Conservation (phyloP, 1,140 invertebrate genomes). For the Brachionus calyciflorus region DNA sequence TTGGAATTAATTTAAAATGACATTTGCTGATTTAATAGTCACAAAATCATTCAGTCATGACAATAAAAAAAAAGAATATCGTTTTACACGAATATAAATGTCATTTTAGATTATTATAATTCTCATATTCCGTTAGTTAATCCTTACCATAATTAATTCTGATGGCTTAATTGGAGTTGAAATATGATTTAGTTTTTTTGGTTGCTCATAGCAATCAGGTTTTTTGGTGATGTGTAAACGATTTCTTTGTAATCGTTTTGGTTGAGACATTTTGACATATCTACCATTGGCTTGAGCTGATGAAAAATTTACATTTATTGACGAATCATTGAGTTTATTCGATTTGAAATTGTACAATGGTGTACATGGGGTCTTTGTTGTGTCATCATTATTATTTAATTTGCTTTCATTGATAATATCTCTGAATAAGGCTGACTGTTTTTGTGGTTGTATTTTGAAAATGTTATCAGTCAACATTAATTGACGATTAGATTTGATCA, state of each 20-base stretch:
- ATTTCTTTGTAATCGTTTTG: slow-evolving; percentile 46
- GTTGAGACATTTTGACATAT: slow-evolving; percentile 35
- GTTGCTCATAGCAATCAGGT: neutral
- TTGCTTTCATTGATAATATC: slow-evolving; percentile 24
- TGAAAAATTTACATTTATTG: neutral
- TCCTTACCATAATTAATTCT: neutral
- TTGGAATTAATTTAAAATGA: neutral
- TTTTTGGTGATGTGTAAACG: neutral
- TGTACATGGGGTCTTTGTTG: neutral
- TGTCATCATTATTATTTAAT: neutral
- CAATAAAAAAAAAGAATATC: too few relatives aligned
- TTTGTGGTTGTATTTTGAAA: slow-evolving; percentile 24
- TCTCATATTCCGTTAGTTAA: too few relatives aligned
- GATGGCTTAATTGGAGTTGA: neutral
- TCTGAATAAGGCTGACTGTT: neutral
- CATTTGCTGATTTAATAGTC: neutral
- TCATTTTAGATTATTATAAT: too few relatives aligned
- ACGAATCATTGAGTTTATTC: neutral
- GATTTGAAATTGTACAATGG: slow-evolving; percentile 24
- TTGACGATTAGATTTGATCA: neutral
- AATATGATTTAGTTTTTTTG: neutral
- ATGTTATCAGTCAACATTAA: neutral
- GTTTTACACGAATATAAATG: too few relatives aligned
- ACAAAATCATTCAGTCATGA: neutral
- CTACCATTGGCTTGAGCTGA: neutral